Base-by-base conservation (phyloP, 1,140 invertebrate species). In the Hylyphantes graminicola region DNA sequence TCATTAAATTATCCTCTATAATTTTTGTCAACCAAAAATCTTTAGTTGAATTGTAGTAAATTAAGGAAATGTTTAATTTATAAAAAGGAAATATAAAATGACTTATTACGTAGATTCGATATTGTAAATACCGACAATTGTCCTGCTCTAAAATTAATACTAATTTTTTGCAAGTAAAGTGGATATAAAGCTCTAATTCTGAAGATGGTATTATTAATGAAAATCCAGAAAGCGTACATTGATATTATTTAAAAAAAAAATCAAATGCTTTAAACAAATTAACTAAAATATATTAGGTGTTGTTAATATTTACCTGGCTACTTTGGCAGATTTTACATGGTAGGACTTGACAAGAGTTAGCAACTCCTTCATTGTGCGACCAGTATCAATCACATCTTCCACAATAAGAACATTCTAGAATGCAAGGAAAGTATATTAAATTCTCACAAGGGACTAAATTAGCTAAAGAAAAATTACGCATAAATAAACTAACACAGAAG, bases 311-410 rank as follows among this genome's bases (percentile, higher is more conserved):
- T 86, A 90, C 89, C 90, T 91, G 13, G 90, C 91, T 50, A 92
- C 91, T 86, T 89, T 89, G 48, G 92, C 86, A 67, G 88, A 88
- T 85, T 92, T 92, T 12, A 91, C 91, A 50, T 91, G 87, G 65
- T 90, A 89, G 17, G 89, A 85, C 64, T 90, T 84, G 0, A 93
- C 86, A 8, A 91, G 86, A n/a, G 89, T 83, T 12, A 93, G 85
- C 13, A 93, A 87, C 73, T 91, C 91, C 13, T 87, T 85, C 90
- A 93, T 92, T 8, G 93, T 93, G 53, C 89, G 88, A 7, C 93
- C 93, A 21, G 92, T 93, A 87, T 93, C 93, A 35, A 93, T 91
- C 57, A 93, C 93, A 86, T 93, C 93, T 87, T 93, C 93, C 11
- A 93, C 92, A 61, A 93, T 90, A 55, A 93, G 88, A 0, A 93